Conservation (phyloP, 2,797 vertebrate species). For the Paramormyrops hopkinsi region DNA sequence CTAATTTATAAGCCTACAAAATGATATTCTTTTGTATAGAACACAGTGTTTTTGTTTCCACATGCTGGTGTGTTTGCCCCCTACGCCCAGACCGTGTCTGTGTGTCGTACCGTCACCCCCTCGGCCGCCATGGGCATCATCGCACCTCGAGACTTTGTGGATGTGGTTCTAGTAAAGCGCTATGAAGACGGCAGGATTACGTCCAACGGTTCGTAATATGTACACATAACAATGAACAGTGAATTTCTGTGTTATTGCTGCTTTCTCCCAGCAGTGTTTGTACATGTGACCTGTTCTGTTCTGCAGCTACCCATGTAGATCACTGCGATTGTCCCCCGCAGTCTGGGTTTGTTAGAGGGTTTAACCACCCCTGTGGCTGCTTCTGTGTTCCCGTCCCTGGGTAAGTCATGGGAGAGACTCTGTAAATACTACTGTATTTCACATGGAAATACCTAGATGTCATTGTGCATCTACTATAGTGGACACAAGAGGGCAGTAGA, state of each 20-base stretch:
- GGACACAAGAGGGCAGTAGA: conserved; percentile 13
- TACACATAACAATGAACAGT: not conserved
- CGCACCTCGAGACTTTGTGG: conserved; percentile 89
- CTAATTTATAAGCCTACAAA: not conserved
- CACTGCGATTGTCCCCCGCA: conserved; percentile 72
- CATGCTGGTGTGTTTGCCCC: not conserved
- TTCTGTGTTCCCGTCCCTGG: conserved; percentile 78
- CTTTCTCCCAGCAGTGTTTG: not conserved
- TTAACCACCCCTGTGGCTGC: conserved; percentile 87
- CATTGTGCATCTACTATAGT: not conserved
- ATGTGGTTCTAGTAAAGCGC: conserved; percentile 73
- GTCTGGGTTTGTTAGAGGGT: conserved; percentile 75
- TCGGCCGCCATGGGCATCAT: conserved; percentile 88
- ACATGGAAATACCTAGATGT: not conserved
- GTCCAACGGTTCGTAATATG: conserved; percentile 69
- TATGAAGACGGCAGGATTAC: conserved; percentile 78
- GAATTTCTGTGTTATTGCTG: not conserved
- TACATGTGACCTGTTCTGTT: conserved; percentile 20
- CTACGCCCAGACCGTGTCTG: conserved; percentile 60
- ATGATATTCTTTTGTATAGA: not conserved
- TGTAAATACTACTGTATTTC: not conserved
- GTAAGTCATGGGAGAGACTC: conserved; percentile 58
- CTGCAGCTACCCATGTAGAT: conserved; percentile 72
- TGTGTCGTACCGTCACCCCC: conserved; percentile 81
- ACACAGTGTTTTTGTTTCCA: not conserved